Evolutionary conservation across 2,888 invertebrate species (phyloP), one percentile per base, ranked within the genome.

Genomic region (Copidosoma aretas): DNA sequence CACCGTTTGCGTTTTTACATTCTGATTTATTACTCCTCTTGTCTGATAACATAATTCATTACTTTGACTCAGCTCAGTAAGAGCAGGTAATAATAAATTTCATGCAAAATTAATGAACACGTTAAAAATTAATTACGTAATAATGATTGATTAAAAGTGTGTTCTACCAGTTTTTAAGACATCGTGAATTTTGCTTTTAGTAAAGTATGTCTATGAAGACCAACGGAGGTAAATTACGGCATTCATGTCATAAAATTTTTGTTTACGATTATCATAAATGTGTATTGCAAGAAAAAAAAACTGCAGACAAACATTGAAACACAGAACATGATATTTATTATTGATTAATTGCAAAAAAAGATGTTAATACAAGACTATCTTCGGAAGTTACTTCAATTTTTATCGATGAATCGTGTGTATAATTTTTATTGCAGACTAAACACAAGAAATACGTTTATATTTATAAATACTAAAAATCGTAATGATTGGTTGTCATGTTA

Each of bases 1-100:
- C 46, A 46, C 60, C 51, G 46, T 43, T 46, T 1, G 25, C 49
- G 14, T 41, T 49, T 60, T n/a, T n/a, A n/a, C n/a, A n/a, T n/a
- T n/a, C n/a, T n/a, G n/a, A 46, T 60, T 51, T 60, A 10, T 46
- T 49, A 46, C 46, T 60, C 19, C 24, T 19, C 49, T 4, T 24
- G 22, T 22, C n/a, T 49, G n/a, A 49, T 22, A 46, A n/a, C 51
- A 12, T 32, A n/a, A 8, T 24, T 8, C 46, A 24, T 49, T 59
- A 46, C 32, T 56, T 57, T 19, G 14, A 12, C 19, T 57, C 2
- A 32, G 32, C 12, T 1, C 43, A 46, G 12, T 46, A 46, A 19
- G 41, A 39, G 32, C 32, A 57, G 32, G 32, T 32, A 17, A 46
- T 12, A 46, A 46, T 46, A 46, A 46, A 46, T 17, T 46, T 46